Evolutionary conservation across 2,113 vertebrate genomes (phyloP).

Genomic region (Ovis canadensis): DNA sequence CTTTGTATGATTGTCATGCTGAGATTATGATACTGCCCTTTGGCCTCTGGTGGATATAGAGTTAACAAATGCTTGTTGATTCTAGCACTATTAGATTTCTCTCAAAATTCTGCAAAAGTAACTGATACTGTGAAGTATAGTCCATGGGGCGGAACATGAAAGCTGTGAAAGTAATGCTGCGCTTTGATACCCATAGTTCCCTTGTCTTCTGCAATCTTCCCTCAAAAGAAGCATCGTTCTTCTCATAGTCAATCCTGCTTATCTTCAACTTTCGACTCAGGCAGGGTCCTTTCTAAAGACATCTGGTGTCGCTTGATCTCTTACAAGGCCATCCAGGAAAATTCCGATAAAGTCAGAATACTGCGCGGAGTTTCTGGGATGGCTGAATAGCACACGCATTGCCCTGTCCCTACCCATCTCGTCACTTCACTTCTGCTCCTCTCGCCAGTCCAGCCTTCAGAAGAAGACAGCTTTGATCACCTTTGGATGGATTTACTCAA

Average conservation of each 20-base stretch:
- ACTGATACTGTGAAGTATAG: fast-evolving
- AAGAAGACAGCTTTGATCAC: background rate
- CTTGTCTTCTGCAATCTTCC: background rate
- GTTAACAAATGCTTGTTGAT: background rate
- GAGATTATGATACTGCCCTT: background rate
- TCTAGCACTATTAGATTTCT: background rate
- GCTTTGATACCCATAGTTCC: fast-evolving
- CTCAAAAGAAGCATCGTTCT: background rate
- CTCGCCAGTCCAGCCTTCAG: fast-evolving
- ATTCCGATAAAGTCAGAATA: background rate
- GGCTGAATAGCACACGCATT: fast-evolving
- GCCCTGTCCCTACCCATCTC: fast-evolving
- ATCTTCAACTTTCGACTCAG: background rate
- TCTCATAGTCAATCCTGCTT: background rate
- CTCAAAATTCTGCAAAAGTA: background rate
- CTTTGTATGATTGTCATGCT: background rate
- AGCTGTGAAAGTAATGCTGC: background rate
- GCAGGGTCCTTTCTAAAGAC: background rate
- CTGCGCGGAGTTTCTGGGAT: background rate
- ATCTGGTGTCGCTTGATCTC: background rate
- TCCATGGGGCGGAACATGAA: background rate
- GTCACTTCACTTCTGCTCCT: fast-evolving
- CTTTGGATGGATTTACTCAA: background rate
- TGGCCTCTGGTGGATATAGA: background rate
- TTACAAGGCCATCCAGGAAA: background rate